Percentiles rank a stretch among this genome's conserved stretches.
These are phyloP conservation scores for Diadegma fenestrale DNA, from an alignment of 2,888 invertebrate genomes.

Conservation along the genomic window DNA sequence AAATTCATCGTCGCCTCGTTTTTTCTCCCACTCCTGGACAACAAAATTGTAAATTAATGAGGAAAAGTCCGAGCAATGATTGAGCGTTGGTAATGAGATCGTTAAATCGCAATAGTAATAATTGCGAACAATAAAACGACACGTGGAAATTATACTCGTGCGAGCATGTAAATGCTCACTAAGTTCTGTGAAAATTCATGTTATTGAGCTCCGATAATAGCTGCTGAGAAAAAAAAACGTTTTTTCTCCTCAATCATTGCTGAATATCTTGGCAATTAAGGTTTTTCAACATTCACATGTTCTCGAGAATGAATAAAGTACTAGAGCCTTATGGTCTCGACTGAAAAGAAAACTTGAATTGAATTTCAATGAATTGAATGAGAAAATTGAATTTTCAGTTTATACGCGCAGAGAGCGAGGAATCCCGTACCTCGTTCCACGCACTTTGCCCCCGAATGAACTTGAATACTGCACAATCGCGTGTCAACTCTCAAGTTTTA, in stretches of 20 bases:
- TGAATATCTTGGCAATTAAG: neutral
- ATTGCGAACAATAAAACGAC: neutral
- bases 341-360: too few relatives aligned
- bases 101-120: slow-evolving; percentile 22
- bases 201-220: neutral
- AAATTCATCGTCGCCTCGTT: neutral
- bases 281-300: too few relatives aligned
- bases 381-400: too few relatives aligned
- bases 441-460: slow-evolving; percentile 64
- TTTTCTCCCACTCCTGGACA: neutral
- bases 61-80: neutral
- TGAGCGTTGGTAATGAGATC: slow-evolving; percentile 8
- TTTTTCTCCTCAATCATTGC: neutral
- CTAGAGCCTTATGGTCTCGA: too few relatives aligned
- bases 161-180: neutral
- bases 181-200: neutral
- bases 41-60: neutral
- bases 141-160: neutral
- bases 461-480: neutral
- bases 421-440: slow-evolving; percentile 63
- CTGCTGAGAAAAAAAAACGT: neutral
- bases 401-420: slow-evolving; percentile 30
- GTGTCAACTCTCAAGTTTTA: neutral
- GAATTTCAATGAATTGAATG: too few relatives aligned
- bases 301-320: too few relatives aligned